Evolutionary conservation across 2,113 vertebrate genomes (phyloP).

Genomic region (Ivindomyrus marchei): DNA sequence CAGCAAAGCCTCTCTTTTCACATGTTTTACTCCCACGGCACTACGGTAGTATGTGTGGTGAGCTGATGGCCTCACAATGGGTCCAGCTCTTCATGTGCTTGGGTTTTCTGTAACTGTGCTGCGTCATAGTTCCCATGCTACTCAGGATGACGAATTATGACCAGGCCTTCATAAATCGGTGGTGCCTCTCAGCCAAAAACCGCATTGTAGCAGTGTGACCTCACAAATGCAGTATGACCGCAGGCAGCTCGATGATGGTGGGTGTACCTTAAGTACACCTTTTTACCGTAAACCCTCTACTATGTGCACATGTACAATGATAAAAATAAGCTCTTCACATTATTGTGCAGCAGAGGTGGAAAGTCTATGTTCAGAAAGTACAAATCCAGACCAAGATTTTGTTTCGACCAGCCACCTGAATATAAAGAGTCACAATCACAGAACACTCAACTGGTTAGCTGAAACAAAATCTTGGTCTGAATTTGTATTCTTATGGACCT

Average conservation of each 20-base stretch:
- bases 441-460: not conserved
- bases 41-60: not conserved
- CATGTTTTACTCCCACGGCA: not conserved
- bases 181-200: not conserved
- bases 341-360: not conserved
- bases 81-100: not conserved
- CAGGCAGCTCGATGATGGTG: not conserved
- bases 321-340: not conserved
- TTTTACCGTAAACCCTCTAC: not conserved
- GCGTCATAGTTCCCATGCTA: not conserved
- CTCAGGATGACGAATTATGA: not conserved
- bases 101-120: not conserved
- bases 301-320: not conserved
- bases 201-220: not conserved
- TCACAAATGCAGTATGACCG: conserved; percentile 4
- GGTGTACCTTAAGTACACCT: not conserved
- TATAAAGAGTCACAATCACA: not conserved
- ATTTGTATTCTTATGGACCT: not conserved
- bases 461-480: not conserved
- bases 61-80: not conserved
- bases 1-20: conserved; percentile 4
- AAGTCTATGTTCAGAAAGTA: not conserved
- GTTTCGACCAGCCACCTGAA: not conserved
- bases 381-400: not conserved
- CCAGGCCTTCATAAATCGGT: not conserved